Percentiles rank a stretch among this genome's conserved stretches.
phyloP scores from a whole-genome alignment of 2,113 vertebrate species.

The Ellobius talpinus region DNA sequence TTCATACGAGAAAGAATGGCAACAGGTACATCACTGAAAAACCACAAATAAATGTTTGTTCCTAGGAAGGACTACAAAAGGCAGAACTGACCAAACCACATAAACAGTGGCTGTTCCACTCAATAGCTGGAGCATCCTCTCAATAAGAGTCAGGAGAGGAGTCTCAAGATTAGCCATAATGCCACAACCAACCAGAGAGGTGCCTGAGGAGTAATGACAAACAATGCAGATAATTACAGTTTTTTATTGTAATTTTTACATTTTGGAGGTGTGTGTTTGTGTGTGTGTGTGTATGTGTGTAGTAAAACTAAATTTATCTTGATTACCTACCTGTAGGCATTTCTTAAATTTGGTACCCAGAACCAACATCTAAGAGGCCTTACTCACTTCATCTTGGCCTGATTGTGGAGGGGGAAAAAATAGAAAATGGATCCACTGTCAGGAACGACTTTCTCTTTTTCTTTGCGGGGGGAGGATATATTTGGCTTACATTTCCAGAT shows the following conservation, averaged over 20 bases:
- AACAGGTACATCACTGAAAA: neutral
- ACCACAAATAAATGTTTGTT: neutral
- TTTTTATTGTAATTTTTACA: slow-evolving; percentile 15
- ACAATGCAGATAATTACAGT: neutral
- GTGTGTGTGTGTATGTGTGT: no score
- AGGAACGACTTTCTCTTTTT: no score
- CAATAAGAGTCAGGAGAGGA: neutral
- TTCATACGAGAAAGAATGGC: slow-evolving; percentile 10
- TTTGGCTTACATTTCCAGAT: no score
- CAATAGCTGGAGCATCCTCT: neutral
- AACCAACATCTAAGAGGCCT: neutral
- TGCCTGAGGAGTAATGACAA: neutral
- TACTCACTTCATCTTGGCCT: neutral
- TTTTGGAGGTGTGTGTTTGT: neutral
- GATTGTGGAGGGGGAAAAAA: neutral
- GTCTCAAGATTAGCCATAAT: neutral
- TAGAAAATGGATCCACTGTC: neutral
- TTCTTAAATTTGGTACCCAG: neutral
- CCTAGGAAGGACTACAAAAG: neutral
- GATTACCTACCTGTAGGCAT: neutral
- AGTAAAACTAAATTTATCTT: neutral
- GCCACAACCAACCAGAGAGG: no score
- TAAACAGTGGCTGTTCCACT: neutral
- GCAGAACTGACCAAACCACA: neutral
- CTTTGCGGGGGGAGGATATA: no score